phyloP scores from a whole-genome alignment of 2,888 invertebrate species.

The Lordiphosa fenestrarum region DNA sequence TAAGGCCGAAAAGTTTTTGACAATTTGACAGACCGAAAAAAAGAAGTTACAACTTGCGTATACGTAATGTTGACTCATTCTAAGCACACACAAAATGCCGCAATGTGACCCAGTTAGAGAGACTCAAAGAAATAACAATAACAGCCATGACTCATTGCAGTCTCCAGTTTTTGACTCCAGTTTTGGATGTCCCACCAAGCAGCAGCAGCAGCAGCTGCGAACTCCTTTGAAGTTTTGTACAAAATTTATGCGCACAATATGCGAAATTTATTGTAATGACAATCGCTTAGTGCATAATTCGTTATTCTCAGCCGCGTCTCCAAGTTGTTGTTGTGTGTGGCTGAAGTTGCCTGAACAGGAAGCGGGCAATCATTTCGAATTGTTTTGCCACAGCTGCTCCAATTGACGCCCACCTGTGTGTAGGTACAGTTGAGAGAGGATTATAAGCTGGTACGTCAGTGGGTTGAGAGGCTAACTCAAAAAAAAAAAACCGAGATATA shows the following conservation, averaged over 20 bases:
- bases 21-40: conserved; percentile 36
- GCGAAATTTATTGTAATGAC: conserved; percentile 72
- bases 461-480: background rate
- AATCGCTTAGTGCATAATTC: conserved; percentile 72
- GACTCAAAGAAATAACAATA: conserved; percentile 4
- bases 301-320: conserved; percentile 19
- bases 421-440: conserved; percentile 7
- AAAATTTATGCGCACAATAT: conserved; percentile 73
- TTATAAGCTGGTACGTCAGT: too few relatives aligned
- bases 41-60: conserved; percentile 65
- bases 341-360: conserved; percentile 48
- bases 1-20: conserved; percentile 67
- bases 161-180: conserved; percentile 29
- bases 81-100: conserved; percentile 36
- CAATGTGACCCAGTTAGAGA: conserved; percentile 58
- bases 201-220: conserved; percentile 21
- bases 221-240: conserved; percentile 71
- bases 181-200: conserved; percentile 65
- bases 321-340: conserved; percentile 4
- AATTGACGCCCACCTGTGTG: conserved; percentile 63
- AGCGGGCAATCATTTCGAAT: conserved; percentile 62
- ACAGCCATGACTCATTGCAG: conserved; percentile 52
- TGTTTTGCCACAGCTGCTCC: conserved; percentile 60
- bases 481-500: too few relatives aligned
- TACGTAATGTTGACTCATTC: conserved; percentile 67